Base-by-base conservation (phyloP, 2,797 vertebrate genomes). In the Melanotaenia pygmaea region DNA sequence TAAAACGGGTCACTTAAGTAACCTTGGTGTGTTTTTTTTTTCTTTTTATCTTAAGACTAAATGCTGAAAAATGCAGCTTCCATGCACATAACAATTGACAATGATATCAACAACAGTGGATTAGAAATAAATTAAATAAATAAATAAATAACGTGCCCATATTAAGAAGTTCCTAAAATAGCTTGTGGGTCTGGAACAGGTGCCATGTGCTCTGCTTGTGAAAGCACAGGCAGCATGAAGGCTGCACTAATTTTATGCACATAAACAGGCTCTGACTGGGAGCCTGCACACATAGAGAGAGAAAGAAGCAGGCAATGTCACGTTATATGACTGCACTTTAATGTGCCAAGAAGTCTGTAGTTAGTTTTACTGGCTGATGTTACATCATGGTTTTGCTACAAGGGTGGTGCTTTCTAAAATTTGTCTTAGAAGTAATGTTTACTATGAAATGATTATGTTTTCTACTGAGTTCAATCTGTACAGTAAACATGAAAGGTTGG, bases 161-260 rank as follows among this genome's bases (percentile, higher is more conserved):
- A 95, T 96, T 96, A 95, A 97, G 96, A 93, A 91, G 89, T 85
- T 90, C 95, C 92, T 94, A 96, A 98, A 99, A 98, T 98, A 99
- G 93, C 94, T 85, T 16, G 76, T 90, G 94, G 87, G 92, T 92
- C 93, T 89, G 92, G 93, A 96, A 95, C 96, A 97, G 97, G 96
- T 98, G 98, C 91, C 92, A 86, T 92, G 94, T 94, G 93, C 94
- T 94, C 89, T 83, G 94, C 93, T 94, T 92, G 89, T 94, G 82
- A 91, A 89, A 88, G 86, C 79, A 59, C 80, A 86, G 83, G 79
- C 86, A 80, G 85, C 64, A 76, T 89, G 83, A 90, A 90, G 89
- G 78, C 87, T 84, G 88, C 80, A 86, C 91, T 93, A 92, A 91
- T 91, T 93, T 90, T 92, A 93, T 87, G 86, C 88, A 88, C 82